phyloP scores from a whole-genome alignment of 37 sponge, comb jelly and placozoan species.

The Haliclona indistincta region DNA sequence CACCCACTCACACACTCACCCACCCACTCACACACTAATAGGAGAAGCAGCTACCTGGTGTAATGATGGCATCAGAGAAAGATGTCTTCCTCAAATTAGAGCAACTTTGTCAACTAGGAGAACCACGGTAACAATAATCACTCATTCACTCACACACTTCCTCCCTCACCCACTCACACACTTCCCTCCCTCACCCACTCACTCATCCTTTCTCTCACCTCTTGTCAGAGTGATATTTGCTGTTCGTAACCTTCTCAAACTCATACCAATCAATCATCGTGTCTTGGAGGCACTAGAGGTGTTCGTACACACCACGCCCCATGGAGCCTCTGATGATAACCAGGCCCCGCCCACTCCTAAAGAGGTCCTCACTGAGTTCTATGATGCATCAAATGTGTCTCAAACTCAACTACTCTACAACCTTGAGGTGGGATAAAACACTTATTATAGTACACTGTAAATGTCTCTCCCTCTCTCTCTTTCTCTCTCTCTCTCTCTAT shows the following conservation, averaged over 20 bases:
- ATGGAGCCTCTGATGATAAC: slow-evolving; percentile 41
- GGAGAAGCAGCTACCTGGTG: slow-evolving; percentile 73
- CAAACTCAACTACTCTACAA: slow-evolving; percentile 72
- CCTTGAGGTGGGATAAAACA: slow-evolving; percentile 50
- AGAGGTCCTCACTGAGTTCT: slow-evolving; percentile 36
- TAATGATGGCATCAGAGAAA: slow-evolving; percentile 41
- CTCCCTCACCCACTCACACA: slow-evolving; percentile 2
- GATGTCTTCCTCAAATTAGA: slow-evolving; percentile 64
- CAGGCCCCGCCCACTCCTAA: slow-evolving; percentile 28
- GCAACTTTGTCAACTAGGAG: slow-evolving; percentile 51
- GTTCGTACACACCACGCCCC: slow-evolving; percentile 22
- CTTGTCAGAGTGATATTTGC: slow-evolving; percentile 32
- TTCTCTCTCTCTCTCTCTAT: too few relatives aligned
- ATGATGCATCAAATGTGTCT: slow-evolving; percentile 41
- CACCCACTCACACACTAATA: slow-evolving; percentile 22
- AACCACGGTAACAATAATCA: slow-evolving; percentile 33
- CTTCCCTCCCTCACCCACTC: too few relatives aligned
- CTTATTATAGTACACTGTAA: too few relatives aligned
- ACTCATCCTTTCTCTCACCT: too few relatives aligned
- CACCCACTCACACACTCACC: slow-evolving; percentile 6
- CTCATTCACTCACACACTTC: not conserved
- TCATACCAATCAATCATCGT: slow-evolving; percentile 68
- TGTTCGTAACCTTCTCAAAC: slow-evolving; percentile 64
- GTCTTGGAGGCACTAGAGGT: slow-evolving; percentile 38
- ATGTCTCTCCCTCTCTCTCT: too few relatives aligned